Base-by-base conservation (phyloP, 1,140 invertebrate species). In the Neodiprion pinetum region DNA sequence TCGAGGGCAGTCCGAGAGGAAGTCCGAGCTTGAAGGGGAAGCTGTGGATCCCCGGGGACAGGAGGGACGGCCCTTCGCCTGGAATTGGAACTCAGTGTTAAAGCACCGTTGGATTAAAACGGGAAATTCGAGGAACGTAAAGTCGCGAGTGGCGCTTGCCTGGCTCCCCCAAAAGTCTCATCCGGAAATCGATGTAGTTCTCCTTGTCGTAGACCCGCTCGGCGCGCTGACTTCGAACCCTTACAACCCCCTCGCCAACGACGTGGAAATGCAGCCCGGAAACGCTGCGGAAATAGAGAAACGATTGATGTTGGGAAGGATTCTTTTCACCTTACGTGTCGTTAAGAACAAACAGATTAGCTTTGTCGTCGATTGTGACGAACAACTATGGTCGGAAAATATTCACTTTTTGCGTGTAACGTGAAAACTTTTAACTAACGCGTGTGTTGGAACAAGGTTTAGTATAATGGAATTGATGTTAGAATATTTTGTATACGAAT, bases 181-280 rank as follows among this genome's bases (percentile, higher is more conserved):
- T 97, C 76, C 96, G 91, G 86, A 98, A 98, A 87, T 98, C 96
- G 78, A 98, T 98, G 84, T 98, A 98, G 85, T 97, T 97, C 87
- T 98, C 97, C 84, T 95, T 94, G 84, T 98, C 96, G 86, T 94
- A 95, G 7, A 95, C 92, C 78, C 94, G 90, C 78, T 97, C 95
- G 82, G 96, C 94, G 9, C 95, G 90, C 61, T 94, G 92, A 50
- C 94, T 94, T 49, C 93, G 90, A 9, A 96, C 91, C 76, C 94
- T 89, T 3, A 98, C 96, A 61, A 97, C 95, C 70, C 96, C 96
- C 89, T 98, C 96, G 66, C 96, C 97, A 48, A 97, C 94, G 10
- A 98, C 96, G 90, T 97, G 96, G 84, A 98, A 97, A 89, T 97
- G 96, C 47, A 98, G 87, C 77, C 95, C 96, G 93, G 89, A 76